These are phyloP conservation scores for Coelopa frigida DNA, from an alignment of 1,140 invertebrate genomes.

Conservation along the genomic window DNA sequence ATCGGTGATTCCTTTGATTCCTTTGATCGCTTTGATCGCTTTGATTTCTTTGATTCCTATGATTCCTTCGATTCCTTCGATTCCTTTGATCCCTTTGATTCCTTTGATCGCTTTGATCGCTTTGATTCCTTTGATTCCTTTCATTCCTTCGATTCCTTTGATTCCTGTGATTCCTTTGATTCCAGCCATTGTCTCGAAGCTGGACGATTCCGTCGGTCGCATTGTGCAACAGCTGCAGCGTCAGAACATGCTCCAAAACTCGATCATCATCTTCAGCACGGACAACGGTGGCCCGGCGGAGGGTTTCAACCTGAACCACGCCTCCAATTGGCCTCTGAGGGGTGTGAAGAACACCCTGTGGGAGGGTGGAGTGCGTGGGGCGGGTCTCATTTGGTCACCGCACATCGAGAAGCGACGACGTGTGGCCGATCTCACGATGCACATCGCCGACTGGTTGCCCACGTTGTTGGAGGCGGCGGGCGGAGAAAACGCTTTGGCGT, in stretches of 20 bases:
- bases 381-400: constrained; percentile 75
- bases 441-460: constrained; percentile 82
- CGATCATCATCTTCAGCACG: constrained; percentile 63
- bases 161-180: background rate
- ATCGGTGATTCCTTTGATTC: background rate
- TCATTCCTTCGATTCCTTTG: background rate
- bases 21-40: background rate
- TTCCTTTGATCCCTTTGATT: background rate
- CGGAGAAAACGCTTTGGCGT: constrained; percentile 33
- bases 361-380: constrained; percentile 76
- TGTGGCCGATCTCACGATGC: constrained; percentile 69
- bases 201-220: constrained; percentile 77
- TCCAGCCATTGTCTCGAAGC: constrained; percentile 74
- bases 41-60: constrained; percentile 2
- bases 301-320: constrained; percentile 65
- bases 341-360: constrained; percentile 79
- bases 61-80: background rate
- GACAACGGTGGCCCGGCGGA: constrained; percentile 73
- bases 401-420: constrained; percentile 49
- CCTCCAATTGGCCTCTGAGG: constrained; percentile 80
- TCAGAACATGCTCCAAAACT: constrained; percentile 62
- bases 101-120: background rate
- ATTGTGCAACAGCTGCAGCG: constrained; percentile 61
- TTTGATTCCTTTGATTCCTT: background rate
- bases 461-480: constrained; percentile 65